Conservation (phyloP, 2,113 vertebrate genomes). For the Chascanopsetta lugubris region DNA sequence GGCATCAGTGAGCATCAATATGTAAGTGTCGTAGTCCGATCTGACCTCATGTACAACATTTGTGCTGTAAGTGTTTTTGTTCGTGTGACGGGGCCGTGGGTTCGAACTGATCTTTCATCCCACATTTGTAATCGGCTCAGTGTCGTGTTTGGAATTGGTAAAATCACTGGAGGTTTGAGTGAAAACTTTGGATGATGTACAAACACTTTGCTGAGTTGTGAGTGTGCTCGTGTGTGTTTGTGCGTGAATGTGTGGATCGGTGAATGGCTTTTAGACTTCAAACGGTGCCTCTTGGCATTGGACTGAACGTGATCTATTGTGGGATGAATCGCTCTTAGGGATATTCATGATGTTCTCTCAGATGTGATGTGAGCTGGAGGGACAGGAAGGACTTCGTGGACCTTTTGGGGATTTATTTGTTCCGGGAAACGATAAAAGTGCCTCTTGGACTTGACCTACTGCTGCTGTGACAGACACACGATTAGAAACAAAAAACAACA, state of each 20-base stretch:
- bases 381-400: not conserved
- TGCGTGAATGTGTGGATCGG: conserved; percentile 13
- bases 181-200: conserved; percentile 1
- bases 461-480: too few relatives aligned
- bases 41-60: conserved; percentile 5
- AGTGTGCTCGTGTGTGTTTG: not conserved
- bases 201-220: not conserved
- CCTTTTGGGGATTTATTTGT: not conserved
- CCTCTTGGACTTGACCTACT: not conserved
- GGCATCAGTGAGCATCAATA: conserved; percentile 31
- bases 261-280: conserved; percentile 7
- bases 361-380: conserved; percentile 2
- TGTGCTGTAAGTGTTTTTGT: not conserved
- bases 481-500: too few relatives aligned
- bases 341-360: conserved; percentile 7
- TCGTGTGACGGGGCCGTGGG: not conserved
- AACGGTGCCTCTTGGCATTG: conserved; percentile 6
- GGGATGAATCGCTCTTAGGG: not conserved
- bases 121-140: not conserved
- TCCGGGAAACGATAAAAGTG: not conserved
- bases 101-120: not conserved
- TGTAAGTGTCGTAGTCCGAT: conserved; percentile 65
- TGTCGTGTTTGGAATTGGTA: not conserved
- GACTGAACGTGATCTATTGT: conserved; percentile 16
- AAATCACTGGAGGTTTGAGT: not conserved